These are phyloP conservation scores for Neopelma chrysocephalum DNA, from an alignment of 2,797 vertebrate genomes.

Conservation along the genomic window DNA sequence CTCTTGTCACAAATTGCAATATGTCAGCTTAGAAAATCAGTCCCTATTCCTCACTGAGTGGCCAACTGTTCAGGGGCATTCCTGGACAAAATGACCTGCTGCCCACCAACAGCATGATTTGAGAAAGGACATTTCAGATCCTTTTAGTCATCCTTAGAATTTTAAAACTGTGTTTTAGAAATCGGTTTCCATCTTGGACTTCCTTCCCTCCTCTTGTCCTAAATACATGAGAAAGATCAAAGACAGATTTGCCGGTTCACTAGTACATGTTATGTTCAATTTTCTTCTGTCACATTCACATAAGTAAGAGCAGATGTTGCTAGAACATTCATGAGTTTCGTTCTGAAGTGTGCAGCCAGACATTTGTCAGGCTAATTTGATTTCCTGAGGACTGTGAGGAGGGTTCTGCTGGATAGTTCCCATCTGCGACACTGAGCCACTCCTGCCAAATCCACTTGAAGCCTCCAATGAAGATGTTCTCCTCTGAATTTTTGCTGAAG, in stretches of 20 bases:
- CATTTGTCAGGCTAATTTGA: constrained; percentile 49
- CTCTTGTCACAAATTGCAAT: not conserved
- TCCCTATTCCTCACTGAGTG: not conserved
- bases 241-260: not conserved
- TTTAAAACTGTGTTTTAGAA: not conserved
- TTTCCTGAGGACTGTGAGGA: constrained; percentile 18
- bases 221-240: not conserved
- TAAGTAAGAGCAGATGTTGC: constrained; percentile 51
- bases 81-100: not conserved
- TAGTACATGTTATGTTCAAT: not conserved
- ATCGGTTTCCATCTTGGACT: not conserved
- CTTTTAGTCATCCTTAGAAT: not conserved
- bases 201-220: not conserved
- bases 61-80: not conserved
- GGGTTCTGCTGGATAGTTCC: constrained; percentile 35
- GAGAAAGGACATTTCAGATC: not conserved
- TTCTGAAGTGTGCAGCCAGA: constrained; percentile 40
- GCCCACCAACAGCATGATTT: not conserved
- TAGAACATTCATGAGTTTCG: constrained; percentile 30
- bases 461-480: constrained; percentile 4
- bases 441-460: constrained; percentile 20
- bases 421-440: not conserved
- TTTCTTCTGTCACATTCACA: not conserved
- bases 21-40: not conserved
- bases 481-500: not conserved